phyloP scores from a whole-genome alignment of 2,113 vertebrate genomes.

The Podocnemis expansa region DNA sequence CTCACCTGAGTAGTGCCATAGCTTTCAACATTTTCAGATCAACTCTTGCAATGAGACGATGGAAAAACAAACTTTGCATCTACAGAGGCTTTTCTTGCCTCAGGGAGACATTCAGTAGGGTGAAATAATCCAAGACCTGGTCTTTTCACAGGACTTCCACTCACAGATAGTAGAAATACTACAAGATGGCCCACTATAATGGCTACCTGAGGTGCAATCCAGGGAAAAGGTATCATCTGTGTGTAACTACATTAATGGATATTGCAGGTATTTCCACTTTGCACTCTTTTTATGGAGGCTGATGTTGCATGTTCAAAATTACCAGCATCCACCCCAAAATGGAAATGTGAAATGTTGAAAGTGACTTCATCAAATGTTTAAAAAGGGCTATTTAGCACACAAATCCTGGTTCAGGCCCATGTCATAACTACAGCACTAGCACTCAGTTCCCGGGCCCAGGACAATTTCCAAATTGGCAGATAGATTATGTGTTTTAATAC shows the following conservation, averaged over 20 bases:
- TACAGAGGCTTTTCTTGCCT: not conserved
- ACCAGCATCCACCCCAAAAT: not conserved
- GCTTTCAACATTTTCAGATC: conserved; percentile 24
- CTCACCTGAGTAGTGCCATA: not conserved
- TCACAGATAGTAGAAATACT: conserved; percentile 1
- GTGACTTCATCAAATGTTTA: conserved; percentile 18
- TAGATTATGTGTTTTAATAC: conserved; percentile 19
- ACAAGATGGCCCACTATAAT: not conserved
- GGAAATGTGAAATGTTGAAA: not conserved
- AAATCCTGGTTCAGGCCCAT: not conserved
- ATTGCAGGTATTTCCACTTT: not conserved
- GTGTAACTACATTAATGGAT: not conserved
- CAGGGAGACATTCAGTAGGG: conserved; percentile 11
- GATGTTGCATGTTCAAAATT: not conserved
- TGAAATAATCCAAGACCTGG: conserved; percentile 41
- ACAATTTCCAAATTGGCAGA: conserved; percentile 26
- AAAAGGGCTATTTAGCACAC: not conserved
- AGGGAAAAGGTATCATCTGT: not conserved
- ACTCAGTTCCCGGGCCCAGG: not conserved
- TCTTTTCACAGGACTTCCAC: conserved; percentile 1
- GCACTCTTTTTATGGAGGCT: not conserved
- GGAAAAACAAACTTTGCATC: conserved; percentile 16
- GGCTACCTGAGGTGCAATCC: not conserved
- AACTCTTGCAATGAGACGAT: conserved; percentile 42
- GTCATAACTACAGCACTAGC: not conserved